Conservation (phyloP, 2,888 invertebrate genomes). For the Ellobium chinense region DNA sequence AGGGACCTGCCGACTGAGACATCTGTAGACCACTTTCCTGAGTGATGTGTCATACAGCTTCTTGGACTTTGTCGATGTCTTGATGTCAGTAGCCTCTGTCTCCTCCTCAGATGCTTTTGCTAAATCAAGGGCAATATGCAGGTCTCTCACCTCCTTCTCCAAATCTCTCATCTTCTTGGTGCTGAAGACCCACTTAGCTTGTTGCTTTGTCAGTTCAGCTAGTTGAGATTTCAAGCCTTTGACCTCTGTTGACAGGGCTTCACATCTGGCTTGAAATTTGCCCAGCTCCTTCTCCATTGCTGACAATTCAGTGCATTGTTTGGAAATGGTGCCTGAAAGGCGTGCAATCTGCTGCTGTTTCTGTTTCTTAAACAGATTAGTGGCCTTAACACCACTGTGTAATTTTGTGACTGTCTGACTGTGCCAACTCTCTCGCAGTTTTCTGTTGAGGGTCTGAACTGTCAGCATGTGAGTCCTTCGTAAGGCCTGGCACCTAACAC, state of each 20-base stretch:
- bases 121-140: background rate
- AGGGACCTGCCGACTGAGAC: background rate
- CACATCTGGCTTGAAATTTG: background rate
- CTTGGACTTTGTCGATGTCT: background rate
- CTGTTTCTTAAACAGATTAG: too few species aligned
- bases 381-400: too few species aligned
- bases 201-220: background rate
- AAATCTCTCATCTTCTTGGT: background rate
- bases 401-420: too few species aligned
- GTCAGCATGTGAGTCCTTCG: too few species aligned
- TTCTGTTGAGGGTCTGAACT: too few species aligned
- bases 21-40: background rate
- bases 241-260: background rate
- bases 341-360: too few species aligned
- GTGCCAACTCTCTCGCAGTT: too few species aligned
- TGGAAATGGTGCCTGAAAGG: too few species aligned
- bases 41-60: background rate
- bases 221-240: background rate
- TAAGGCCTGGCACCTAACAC: too few species aligned
- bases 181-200: background rate
- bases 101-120: background rate
- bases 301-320: too few species aligned
- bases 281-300: background rate
- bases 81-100: background rate
- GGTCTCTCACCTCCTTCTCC: background rate